Evolutionary conservation across 2,888 invertebrate species (phyloP), one percentile per base, ranked within the genome.

Genomic region (Meliscaeva auricollis): DNA sequence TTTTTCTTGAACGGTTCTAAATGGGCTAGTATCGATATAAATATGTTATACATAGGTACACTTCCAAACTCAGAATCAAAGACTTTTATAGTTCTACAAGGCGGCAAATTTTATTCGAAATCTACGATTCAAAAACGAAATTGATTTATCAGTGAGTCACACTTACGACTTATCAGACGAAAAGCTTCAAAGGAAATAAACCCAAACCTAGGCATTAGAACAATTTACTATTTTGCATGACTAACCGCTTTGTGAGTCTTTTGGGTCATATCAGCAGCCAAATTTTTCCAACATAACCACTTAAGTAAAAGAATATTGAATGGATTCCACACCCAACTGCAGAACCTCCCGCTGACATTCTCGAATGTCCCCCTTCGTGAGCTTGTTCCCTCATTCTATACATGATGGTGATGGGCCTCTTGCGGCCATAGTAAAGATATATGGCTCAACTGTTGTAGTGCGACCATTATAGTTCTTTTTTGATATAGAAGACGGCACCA

Each of bases 211-310:
- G 70, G 64, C 56, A 76, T 76, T 70, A 75, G 64, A 62, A 69
- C 56, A 70, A 76, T 72, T 81, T 66, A 64, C 50, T 66, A 64
- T 52, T 81, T 81, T 81, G 56, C 81, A 76, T 76, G 76, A 76
- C 81, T 81, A 81, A 81, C 64, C 76, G 50, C 76, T 81, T 81
- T 70, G 64, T 35, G 70, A 76, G 76, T 76, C 76, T 64, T 76
- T 66, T 56, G 76, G 81, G 76, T 58, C 48, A 48, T 69, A 70
- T 76, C 68, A 69, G 32, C 70, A 81, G 56, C 70, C 64, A 70
- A 81, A 62, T 64, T 70, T 41, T 54, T 4, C 46, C 38, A 70
- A 70, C 74, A 64, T 62, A 76, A 76, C 54, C 64, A 76, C 81
- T 76, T 81, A 75, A 64, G 69, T 70, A 41, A 64, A 81, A 50